Evolutionary conservation across 2,797 vertebrate species (phyloP), one percentile per base, ranked within the genome.

Genomic region (Peromyscus melanophrys): DNA sequence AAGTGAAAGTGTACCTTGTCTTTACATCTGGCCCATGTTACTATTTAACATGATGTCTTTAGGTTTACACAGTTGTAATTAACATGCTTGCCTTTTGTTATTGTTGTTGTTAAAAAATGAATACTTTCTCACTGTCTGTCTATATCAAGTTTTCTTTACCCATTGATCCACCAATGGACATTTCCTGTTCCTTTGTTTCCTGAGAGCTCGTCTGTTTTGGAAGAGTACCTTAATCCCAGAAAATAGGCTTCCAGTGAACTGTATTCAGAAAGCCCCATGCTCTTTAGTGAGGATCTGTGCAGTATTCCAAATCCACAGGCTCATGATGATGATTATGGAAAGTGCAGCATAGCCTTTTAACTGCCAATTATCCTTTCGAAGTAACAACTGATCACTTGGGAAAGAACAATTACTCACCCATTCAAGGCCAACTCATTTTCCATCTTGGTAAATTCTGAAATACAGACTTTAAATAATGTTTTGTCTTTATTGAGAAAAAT

Each of bases 401-500:
- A 27, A 85, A 31, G 17, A 71, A 9, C 63, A 29, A 5, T 77
- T 37, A 17, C 46, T 40, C 11, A 19, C 29, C 65, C 3, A 59
- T 29, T 67, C 12, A 65, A n/a, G 21, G 10, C 6, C n/a, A 43
- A 59, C 1, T 89, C 63, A 77, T 75, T 75, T 88, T 71, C 43
- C 29, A 9, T 86, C 14, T 90, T 83, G 89, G 52, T 87, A 92
- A 55, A 6, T 80, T 92, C 49, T 94, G 82, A 93, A 92, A 80
- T 78, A 65, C 0, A 94, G 13, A 9, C 4, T 85, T 87, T 69
- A 27, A 76, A n/a, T 61, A 67, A 21, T 23, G 69, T 82, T 89
- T 96, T 91, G 16, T n/a, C 21, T 19, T 61, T 83, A 16, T 43
- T 63, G 1, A 3, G n/a, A 31, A 88, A 71, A 23, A 0, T 75